Percentiles rank a stretch among this genome's conserved stretches.
Conservation (phyloP, 2,113 vertebrate species). For the Triplophysa rosa region DNA sequence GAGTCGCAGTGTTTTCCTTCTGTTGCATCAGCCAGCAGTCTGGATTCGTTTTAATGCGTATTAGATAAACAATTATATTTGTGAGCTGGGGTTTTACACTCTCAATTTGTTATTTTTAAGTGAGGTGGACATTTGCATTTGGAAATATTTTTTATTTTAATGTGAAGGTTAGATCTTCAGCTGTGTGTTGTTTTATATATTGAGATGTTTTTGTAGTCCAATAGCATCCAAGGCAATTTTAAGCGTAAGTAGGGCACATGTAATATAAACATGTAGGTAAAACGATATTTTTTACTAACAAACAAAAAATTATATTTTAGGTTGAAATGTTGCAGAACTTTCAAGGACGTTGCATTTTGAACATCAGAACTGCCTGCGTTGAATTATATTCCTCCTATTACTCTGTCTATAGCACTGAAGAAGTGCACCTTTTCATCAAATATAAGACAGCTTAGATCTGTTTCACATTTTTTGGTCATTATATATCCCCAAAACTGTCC, state of each 20-base stretch:
- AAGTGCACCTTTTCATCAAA: too few species aligned
- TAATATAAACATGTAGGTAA: too few species aligned
- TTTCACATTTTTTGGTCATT: too few species aligned
- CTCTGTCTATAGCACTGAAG: not conserved
- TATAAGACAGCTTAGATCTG: too few species aligned
- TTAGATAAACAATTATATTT: conserved; percentile 47
- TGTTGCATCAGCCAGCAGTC: conserved; percentile 51
- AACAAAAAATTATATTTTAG: too few species aligned
- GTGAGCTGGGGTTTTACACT: conserved; percentile 42
- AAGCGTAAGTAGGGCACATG: too few species aligned
- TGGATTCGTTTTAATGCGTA: conserved; percentile 49
- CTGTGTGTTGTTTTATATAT: not conserved
- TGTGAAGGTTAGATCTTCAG: not conserved
- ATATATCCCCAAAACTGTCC: not conserved
- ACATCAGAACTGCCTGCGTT: conserved; percentile 4
- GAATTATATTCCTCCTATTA: not conserved
- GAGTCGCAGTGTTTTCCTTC: conserved; percentile 44
- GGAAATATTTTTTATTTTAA: not conserved
- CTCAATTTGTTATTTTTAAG: conserved; percentile 19
- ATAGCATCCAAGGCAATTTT: not conserved
- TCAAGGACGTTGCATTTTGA: conserved; percentile 4
- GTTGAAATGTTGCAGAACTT: conserved; percentile 28
- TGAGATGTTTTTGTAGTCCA: not conserved
- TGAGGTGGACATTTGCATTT: conserved; percentile 42
- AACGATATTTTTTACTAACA: not conserved